phyloP scores from a whole-genome alignment of 2,113 vertebrate species.

The Garra rufa region DNA sequence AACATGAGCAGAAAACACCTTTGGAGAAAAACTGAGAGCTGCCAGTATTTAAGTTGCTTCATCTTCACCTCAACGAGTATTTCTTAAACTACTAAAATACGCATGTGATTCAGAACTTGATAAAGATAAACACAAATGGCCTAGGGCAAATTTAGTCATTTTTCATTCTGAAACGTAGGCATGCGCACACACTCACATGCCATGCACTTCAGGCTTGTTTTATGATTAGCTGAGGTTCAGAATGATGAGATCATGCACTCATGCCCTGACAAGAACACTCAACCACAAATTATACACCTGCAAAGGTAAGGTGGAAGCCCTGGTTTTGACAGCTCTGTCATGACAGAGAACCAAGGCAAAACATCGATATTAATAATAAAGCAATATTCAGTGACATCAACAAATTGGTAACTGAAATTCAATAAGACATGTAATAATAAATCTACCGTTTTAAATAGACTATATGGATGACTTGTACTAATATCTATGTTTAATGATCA shows the following conservation, averaged over 20 bases:
- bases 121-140: neutral
- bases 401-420: neutral
- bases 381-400: neutral
- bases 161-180: neutral
- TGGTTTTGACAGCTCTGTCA: neutral
- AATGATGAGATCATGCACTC: constrained; percentile 54
- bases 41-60: neutral
- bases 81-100: neutral
- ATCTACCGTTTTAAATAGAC: neutral
- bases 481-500: too few relatives aligned
- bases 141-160: neutral
- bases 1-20: neutral
- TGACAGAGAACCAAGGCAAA: neutral
- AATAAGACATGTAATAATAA: neutral
- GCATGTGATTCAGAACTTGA: neutral
- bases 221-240: constrained; percentile 27
- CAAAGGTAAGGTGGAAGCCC: constrained; percentile 10
- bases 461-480: too few relatives aligned
- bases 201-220: neutral
- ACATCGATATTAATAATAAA: neutral
- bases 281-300: constrained; percentile 21
- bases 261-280: constrained; percentile 49
- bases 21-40: neutral
- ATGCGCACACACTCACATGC: neutral
- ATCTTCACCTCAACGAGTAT: neutral